Conservation (phyloP, 2,113 vertebrate species). For the Psilopsiagon aymara region DNA sequence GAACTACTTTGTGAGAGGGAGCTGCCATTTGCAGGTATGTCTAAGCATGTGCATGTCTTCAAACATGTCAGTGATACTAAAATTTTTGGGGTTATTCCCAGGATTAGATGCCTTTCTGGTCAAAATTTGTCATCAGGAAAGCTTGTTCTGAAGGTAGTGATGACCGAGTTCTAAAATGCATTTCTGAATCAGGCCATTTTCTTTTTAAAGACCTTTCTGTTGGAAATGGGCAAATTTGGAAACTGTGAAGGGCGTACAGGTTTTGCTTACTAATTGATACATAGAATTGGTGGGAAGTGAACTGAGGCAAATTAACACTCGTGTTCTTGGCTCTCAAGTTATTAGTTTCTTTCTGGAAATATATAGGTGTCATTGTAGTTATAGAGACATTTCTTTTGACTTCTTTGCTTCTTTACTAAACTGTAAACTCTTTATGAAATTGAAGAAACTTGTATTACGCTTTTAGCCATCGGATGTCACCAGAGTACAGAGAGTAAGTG, state of each 20-base stretch:
- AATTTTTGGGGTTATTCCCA: not conserved
- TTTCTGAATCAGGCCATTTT: not conserved
- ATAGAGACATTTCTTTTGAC: not conserved
- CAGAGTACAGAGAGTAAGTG: slow-evolving; percentile 38
- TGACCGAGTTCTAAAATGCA: not conserved
- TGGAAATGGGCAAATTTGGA: not conserved
- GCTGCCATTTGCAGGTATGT: not conserved
- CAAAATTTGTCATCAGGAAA: not conserved
- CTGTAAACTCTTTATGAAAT: not conserved
- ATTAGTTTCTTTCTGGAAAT: not conserved
- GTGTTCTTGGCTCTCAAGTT: not conserved
- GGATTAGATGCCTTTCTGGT: not conserved
- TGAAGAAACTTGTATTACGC: not conserved
- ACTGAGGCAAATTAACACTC: not conserved
- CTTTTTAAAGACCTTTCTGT: not conserved
- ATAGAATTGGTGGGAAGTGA: not conserved
- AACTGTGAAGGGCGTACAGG: not conserved
- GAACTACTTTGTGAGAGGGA: not conserved
- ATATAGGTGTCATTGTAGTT: not conserved
- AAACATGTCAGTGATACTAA: not conserved
- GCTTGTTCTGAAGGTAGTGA: not conserved
- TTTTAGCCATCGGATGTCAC: slow-evolving; percentile 45
- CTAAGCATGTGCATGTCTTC: not conserved
- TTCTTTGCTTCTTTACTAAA: not conserved
- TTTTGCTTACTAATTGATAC: not conserved